Evolutionary conservation across 2,797 vertebrate species (phyloP), one percentile per base, ranked within the genome.

Genomic region (Champsocephalus esox): DNA sequence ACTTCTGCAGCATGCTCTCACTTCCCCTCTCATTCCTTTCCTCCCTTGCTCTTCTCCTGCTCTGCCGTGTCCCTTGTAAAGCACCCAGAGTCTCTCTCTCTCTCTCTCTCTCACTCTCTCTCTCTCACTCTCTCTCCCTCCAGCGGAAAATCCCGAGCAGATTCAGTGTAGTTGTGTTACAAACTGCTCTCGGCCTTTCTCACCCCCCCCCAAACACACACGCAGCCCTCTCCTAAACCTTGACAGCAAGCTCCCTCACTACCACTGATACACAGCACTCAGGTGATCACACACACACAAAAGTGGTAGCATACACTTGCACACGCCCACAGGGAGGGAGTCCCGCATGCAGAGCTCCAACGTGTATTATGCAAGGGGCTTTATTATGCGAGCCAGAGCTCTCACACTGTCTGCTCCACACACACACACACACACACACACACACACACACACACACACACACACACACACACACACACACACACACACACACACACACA

Each of bases 361-460:
- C 78, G 89, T 92, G 94, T 91, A 88, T 94, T 95, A 95, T 93
- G 95, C 94, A 96, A 94, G 89, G 81, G 87, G 89, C 89, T 21
- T 21, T 21, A 21, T 21, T 21, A 94, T 75, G 83, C 75, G 80
- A 94, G 94, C 95, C 95, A 95, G 94, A 86, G 90, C 89, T 48
- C 51, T 68, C 73, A 70, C 73, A 59, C 87, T 84, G 83, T 67
- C 88, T 87, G 75, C 52, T 84, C 73, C 71, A 66, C 69, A 17
- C 86, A 43, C 61, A 50, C 46, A 38, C 17, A 17, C 82, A 43
- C 82, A 73, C 75, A 54, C 34, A 50, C 66, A 51, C 51, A 70
- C 73, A 70, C 73, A 59, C 71, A 66, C 69, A 17, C 86, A 43
- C 61, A 50, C 46, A 38, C 17, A 17, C 82, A 43, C 82, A 73